A percentile compares a stretch with the other conserved stretches of the same genome.
These are phyloP conservation scores for Propithecus deckenii DNA, from an alignment of 2,797 vertebrate genomes.

Conservation along the genomic window DNA sequence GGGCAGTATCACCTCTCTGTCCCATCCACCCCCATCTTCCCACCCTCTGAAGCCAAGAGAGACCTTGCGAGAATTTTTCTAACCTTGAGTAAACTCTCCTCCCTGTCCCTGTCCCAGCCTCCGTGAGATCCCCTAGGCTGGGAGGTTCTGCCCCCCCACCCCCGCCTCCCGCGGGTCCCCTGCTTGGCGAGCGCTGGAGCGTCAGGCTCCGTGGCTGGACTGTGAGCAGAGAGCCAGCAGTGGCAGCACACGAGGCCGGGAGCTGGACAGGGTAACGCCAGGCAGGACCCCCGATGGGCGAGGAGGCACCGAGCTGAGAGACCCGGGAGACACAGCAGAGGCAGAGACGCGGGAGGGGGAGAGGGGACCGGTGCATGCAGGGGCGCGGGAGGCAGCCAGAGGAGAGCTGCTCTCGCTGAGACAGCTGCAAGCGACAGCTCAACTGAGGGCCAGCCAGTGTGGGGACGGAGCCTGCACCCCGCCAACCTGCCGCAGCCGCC, in stretches of 20 bases:
- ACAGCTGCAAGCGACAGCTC: background rate
- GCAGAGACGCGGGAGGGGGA: background rate
- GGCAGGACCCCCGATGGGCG: background rate
- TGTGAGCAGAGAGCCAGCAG: background rate
- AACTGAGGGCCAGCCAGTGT: background rate
- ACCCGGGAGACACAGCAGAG: background rate
- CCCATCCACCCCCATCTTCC: background rate
- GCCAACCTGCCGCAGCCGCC: background rate
- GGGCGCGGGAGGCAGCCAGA: background rate
- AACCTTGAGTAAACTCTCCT: background rate
- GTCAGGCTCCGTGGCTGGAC: background rate
- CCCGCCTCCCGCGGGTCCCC: rapidly evolving
- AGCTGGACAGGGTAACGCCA: background rate
- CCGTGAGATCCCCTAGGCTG: background rate
- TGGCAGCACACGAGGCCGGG: background rate
- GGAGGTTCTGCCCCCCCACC: background rate
- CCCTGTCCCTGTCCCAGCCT: no score
- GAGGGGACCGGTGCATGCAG: rapidly evolving
- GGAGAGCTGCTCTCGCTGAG: background rate
- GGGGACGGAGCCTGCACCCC: rapidly evolving
- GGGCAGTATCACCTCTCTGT: background rate
- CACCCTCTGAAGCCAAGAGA: background rate
- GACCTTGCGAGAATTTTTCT: background rate
- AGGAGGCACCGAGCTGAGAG: background rate
- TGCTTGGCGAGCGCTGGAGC: background rate